These are phyloP conservation scores for Iselma pallidipennis DNA, from an alignment of 2,888 invertebrate genomes.

Conservation along the genomic window DNA sequence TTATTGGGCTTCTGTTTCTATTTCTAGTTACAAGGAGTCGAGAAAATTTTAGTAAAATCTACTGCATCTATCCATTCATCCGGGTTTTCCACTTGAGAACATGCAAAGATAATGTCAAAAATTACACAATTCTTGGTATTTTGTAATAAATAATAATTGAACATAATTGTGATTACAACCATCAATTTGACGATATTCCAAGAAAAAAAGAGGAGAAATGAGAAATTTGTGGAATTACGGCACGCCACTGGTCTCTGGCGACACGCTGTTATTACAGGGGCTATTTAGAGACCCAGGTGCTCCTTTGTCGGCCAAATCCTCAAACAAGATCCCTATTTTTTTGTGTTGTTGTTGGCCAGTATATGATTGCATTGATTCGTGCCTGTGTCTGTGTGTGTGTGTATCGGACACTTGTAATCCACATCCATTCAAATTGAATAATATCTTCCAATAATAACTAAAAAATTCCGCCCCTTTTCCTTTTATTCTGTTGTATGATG, in stretches of 20 bases:
- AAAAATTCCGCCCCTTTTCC: background rate
- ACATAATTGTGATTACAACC: too few species aligned
- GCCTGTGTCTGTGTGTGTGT: background rate
- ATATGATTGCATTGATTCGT: background rate
- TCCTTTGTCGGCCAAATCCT: conserved; percentile 34
- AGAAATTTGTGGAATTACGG: too few species aligned
- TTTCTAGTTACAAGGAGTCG: background rate
- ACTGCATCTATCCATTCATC: too few species aligned
- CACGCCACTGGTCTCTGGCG: conserved; percentile 21
- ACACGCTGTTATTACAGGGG: conserved; percentile 25
- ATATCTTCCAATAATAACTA: background rate
- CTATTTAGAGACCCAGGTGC: conserved; percentile 33
- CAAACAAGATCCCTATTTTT: conserved; percentile 30
- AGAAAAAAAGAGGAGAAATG: too few species aligned
- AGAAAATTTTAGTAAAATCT: too few species aligned
- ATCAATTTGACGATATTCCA: too few species aligned
- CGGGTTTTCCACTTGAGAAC: too few species aligned
- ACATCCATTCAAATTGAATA: background rate
- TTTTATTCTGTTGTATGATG: too few species aligned
- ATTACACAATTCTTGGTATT: too few species aligned
- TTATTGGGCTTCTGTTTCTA: background rate
- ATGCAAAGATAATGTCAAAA: too few species aligned
- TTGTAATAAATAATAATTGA: too few species aligned
- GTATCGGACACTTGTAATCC: conserved; percentile 22
- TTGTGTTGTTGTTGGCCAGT: conserved; percentile 10